phyloP scores from a whole-genome alignment of 2,888 invertebrate genomes.

The Omphaloscelis lunosa region DNA sequence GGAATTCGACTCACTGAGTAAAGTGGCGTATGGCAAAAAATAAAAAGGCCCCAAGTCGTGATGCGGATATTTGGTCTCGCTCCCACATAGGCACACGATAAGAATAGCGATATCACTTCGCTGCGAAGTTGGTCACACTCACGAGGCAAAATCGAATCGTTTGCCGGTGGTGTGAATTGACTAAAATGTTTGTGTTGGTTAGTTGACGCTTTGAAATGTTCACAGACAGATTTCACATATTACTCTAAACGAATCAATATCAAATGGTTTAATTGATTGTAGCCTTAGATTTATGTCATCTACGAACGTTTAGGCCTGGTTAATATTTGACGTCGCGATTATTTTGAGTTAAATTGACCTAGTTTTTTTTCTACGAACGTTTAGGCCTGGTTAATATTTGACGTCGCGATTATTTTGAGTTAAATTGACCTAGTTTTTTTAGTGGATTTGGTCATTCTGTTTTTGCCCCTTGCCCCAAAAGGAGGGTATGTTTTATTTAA shows the following conservation, averaged over 20 bases:
- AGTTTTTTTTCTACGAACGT: neutral
- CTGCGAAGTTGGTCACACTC: slow-evolving; percentile 65
- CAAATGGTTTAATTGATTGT: neutral
- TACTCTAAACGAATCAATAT: neutral
- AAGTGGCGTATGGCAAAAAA: slow-evolving; percentile 77
- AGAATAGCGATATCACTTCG: slow-evolving; percentile 62
- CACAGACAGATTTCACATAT: too few relatives aligned
- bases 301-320: neutral
- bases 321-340: neutral
- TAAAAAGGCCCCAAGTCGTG: slow-evolving; percentile 76
- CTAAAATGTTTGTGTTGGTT: slow-evolving; percentile 16
- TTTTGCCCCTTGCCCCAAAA: neutral
- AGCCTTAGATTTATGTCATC: neutral
- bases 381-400: neutral
- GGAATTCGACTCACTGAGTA: slow-evolving; percentile 83
- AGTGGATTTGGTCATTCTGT: neutral
- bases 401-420: neutral
- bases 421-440: neutral
- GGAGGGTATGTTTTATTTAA: neutral
- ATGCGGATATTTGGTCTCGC: slow-evolving; percentile 76
- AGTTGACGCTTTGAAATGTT: neutral
- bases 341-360: neutral
- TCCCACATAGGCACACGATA: slow-evolving; percentile 64
- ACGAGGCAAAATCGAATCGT: slow-evolving; percentile 44
- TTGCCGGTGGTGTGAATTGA: slow-evolving; percentile 36